phyloP scores from a whole-genome alignment of 2,113 vertebrate genomes.

The Ictalurus punctatus region DNA sequence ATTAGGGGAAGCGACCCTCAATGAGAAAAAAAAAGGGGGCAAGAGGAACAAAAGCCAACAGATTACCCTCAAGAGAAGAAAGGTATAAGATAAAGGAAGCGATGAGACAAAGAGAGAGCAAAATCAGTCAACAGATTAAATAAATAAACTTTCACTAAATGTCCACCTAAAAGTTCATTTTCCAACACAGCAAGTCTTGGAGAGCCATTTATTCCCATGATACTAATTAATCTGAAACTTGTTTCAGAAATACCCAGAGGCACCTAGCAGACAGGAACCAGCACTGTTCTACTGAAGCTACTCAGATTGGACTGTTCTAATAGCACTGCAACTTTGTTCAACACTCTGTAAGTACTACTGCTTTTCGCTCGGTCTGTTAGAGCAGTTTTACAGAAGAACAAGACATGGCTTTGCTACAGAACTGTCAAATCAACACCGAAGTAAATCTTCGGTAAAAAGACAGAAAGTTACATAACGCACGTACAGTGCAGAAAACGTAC shows the following conservation, averaged over 20 bases:
- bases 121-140: neutral
- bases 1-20: conserved; percentile 21
- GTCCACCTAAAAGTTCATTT: neutral
- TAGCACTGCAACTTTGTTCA: neutral
- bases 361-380: neutral
- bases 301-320: neutral
- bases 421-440: neutral
- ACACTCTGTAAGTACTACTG: neutral
- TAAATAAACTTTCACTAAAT: neutral
- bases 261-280: neutral
- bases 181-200: neutral
- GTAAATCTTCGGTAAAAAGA: neutral
- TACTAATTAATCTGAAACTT: neutral
- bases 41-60: neutral
- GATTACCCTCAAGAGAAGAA: conserved; percentile 10
- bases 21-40: neutral
- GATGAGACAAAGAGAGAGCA: neutral
- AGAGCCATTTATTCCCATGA: neutral
- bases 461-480: neutral
- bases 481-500: neutral
- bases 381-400: neutral
- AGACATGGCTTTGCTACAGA: neutral
- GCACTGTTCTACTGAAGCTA: neutral
- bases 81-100: neutral
- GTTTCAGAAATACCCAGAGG: neutral